phyloP scores from a whole-genome alignment of 2,888 invertebrate species.

The Melieria picta region DNA sequence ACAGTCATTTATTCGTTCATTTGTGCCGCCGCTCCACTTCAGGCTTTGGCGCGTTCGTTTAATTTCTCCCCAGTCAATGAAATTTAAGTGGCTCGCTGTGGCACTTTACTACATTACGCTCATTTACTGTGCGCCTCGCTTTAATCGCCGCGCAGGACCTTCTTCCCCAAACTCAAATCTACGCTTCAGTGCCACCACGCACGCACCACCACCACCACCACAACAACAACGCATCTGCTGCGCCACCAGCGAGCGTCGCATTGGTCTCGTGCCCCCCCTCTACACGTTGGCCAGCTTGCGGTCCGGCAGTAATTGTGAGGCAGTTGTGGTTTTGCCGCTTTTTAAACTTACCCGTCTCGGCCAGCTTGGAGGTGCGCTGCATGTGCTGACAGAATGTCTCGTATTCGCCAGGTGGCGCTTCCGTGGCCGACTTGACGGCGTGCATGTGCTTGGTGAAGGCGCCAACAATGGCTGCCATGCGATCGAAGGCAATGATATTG shows the following conservation, averaged over 20 bases:
- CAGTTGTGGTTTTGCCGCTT: neutral
- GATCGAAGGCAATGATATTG: slow-evolving; percentile 73
- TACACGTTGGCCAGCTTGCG: neutral
- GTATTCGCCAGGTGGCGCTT: slow-evolving; percentile 58
- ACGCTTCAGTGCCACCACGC: too few relatives aligned
- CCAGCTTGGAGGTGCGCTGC: slow-evolving; percentile 62
- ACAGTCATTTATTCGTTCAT: neutral
- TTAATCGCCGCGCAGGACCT: neutral
- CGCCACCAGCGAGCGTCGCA: too few relatives aligned
- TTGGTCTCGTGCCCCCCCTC: neutral
- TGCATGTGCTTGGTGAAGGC: slow-evolving; percentile 66
- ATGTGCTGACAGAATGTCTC: slow-evolving; percentile 63
- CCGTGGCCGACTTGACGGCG: slow-evolving; percentile 56
- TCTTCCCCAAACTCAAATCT: neutral
- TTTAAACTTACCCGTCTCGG: slow-evolving; percentile 63
- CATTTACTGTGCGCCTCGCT: neutral
- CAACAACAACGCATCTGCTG: neutral
- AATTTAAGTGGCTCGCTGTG: slow-evolving; percentile 10
- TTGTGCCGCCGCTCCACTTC: neutral
- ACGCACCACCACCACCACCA: too few relatives aligned
- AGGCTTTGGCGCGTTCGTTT: neutral
- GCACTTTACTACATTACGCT: neutral
- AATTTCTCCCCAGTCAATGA: slow-evolving; percentile 2
- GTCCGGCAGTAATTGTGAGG: neutral
- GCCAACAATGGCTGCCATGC: slow-evolving; percentile 65